Percentiles rank a stretch among this genome's conserved stretches.
Conservation (phyloP, 2,113 vertebrate genomes). For the Columba livia region DNA sequence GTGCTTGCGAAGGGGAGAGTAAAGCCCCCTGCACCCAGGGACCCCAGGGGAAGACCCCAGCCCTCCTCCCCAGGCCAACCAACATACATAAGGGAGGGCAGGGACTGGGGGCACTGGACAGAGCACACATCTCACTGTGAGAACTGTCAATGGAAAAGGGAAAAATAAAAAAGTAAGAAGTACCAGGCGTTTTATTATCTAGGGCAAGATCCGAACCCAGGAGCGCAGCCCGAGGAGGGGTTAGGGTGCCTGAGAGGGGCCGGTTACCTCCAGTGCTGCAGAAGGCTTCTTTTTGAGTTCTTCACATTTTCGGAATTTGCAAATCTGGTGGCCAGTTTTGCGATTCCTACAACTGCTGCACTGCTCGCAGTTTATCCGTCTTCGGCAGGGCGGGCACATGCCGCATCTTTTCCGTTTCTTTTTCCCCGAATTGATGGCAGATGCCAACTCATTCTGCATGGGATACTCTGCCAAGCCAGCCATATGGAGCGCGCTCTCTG, state of each 20-base stretch:
- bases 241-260: constrained; percentile 68
- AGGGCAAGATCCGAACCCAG: constrained; percentile 66
- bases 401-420: constrained; percentile 99
- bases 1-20: not conserved
- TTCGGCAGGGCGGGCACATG: constrained; percentile 95
- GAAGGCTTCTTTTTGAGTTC: constrained; percentile 99
- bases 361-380: constrained; percentile 99
- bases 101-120: not conserved
- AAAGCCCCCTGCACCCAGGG: accelerated
- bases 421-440: constrained; percentile 97
- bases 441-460: constrained; percentile 96
- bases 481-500: constrained; percentile 98
- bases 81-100: accelerated
- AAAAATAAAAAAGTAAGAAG: constrained; percentile 51
- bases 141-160: constrained; percentile 31
- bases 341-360: constrained; percentile 99
- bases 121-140: not conserved
- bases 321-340: constrained; percentile 99
- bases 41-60: not conserved
- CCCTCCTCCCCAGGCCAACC: not conserved
- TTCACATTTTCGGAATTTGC: constrained; percentile 99
- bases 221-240: constrained; percentile 75
- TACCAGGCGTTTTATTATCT: constrained; percentile 64
- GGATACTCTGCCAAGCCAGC: constrained; percentile 96
- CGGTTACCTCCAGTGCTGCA: constrained; percentile 97